Evolutionary conservation across 92 coral and sea anemone species (phyloP), one percentile per base, ranked within the genome.

Genomic region (Anthopleura xanthogrammica): DNA sequence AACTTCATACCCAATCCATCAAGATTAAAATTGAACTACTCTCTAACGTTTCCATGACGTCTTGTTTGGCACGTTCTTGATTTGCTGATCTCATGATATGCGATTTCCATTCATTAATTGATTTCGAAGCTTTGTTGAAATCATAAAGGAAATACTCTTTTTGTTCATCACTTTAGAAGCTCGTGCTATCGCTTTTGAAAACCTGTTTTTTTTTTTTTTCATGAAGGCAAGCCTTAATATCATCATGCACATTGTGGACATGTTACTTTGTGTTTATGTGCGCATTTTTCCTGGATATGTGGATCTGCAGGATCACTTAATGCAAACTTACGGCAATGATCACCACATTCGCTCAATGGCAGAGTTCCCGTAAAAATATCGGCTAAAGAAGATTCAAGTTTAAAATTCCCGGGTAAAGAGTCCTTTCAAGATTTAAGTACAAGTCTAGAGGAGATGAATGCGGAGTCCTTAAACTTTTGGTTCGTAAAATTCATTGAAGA

Each of bases 321-420:
- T 41, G 84, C 54, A 11, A n/a, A 76, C 48, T 57, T 77, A 17
- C 90, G 79, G 78, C 91, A 88, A 62, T 88, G 88, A 57, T 88
- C 91, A 13, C 60, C 83, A 64, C 88, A 84, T 52, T 60, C 46
- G 84, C 88, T 83, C 52, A 64, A 64, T n/a, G n/a, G n/a, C n/a
- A n/a, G n/a, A n/a, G n/a, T n/a, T n/a, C n/a, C n/a, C n/a, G n/a
- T n/a, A n/a, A n/a, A n/a, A n/a, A n/a, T n/a, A n/a, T n/a, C n/a
- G n/a, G n/a, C n/a, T n/a, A n/a, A n/a, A n/a, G n/a, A n/a, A n/a
- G n/a, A n/a, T n/a, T n/a, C n/a, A n/a, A n/a, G n/a, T n/a, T n/a
- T n/a, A n/a, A n/a, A n/a, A n/a, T n/a, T n/a, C n/a, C n/a, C n/a
- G n/a, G n/a, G n/a, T n/a, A n/a, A n/a, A n/a, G n/a, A n/a, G n/a